Base-by-base conservation (phyloP, 2,888 invertebrate species). In the Noctua fimbriata region DNA sequence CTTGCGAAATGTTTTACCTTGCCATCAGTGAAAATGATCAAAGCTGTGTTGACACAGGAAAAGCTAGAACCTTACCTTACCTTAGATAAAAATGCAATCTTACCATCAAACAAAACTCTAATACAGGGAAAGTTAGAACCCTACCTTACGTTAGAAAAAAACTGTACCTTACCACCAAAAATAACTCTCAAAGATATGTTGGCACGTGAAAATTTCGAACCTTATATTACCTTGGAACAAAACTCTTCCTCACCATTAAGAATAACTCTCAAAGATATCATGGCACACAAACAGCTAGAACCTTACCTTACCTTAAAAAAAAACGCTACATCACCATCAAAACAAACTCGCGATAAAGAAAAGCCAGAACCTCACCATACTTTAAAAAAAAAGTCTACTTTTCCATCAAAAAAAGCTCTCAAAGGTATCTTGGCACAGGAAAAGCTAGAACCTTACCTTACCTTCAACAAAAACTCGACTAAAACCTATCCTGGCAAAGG, bases 191-290 rank as follows among this genome's bases (percentile, higher is more conserved):
- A n/a, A 58, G 58, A 9, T 58, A n/a, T 58, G n/a, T n/a, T 58
- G 14, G n/a, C 14, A 58, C 4, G 5, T 1, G 58, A 58, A 1
- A n/a, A 55, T 24, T 24, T 55, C 10, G 55, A 55, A 60, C 60
- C 60, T 28, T 28, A 60, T 16, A 16, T 60, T 60, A 60, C 16
- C 6, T 16, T 60, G 7, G 28, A 60, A 7, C 28, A 28, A 60
- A 60, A 60, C 12, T 60, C 60, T 28, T 16, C 60, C 60, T 28
- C 1, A 7, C 60, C 60, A 28, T 16, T 28, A 28, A 60, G n/a
- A 60, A 60, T 60, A 28, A 60, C 60, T 60, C 60, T 60, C 28
- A 60, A 60, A 60, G 60, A 60, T 60, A 60, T 60, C 60, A 7
- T 28, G 28, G 28, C 60, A 60, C 16, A 28, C 5, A 28, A 28